A percentile compares a stretch with the other conserved stretches of the same genome.
Conservation (phyloP, 2,113 vertebrate species). For the Axis porcinus region DNA sequence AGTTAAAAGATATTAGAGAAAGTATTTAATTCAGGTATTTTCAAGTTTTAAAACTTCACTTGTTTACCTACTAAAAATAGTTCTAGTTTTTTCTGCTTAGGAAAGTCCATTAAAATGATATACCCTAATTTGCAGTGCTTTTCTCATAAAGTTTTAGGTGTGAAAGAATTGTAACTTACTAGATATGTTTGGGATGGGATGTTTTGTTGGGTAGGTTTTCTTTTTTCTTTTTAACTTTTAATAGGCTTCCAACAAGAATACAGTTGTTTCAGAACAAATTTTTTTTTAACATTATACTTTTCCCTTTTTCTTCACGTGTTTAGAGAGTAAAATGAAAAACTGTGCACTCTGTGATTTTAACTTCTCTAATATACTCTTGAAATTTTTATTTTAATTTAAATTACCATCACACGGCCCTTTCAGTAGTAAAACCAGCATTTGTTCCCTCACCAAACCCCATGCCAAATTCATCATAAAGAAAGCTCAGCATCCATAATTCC, state of each 20-base stretch:
- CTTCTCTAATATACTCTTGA: conserved; percentile 8
- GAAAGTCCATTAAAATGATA: conserved; percentile 44
- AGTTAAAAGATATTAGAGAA: conserved; percentile 43
- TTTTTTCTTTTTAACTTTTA: conserved; percentile 18
- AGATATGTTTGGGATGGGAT: not conserved
- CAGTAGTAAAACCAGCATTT: conserved; percentile 68
- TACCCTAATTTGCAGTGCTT: conserved; percentile 15
- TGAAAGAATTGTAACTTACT: conserved; percentile 62
- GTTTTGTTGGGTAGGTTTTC: not conserved
- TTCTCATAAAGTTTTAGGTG: conserved; percentile 41
- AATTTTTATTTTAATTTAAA: conserved; percentile 61
- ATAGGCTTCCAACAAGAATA: conserved; percentile 42
- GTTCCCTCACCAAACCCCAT: conserved; percentile 64
- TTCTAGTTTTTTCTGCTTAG: conserved; percentile 53
- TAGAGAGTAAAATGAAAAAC: conserved; percentile 55
- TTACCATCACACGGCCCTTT: conserved; percentile 64
- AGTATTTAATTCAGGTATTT: conserved; percentile 76
- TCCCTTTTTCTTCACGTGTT: conserved; percentile 35
- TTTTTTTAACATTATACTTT: conserved; percentile 16
- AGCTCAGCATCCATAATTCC: conserved; percentile 25
- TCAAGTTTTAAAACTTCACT: conserved; percentile 55
- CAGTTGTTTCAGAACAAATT: conserved; percentile 52
- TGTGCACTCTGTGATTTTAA: conserved; percentile 31
- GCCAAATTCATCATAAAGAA: conserved; percentile 52
- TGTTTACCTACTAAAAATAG: conserved; percentile 59